A percentile compares a stretch with the other conserved stretches of the same genome.
Conservation (phyloP, 2,888 invertebrate species). For the Lycia hirtaria region DNA sequence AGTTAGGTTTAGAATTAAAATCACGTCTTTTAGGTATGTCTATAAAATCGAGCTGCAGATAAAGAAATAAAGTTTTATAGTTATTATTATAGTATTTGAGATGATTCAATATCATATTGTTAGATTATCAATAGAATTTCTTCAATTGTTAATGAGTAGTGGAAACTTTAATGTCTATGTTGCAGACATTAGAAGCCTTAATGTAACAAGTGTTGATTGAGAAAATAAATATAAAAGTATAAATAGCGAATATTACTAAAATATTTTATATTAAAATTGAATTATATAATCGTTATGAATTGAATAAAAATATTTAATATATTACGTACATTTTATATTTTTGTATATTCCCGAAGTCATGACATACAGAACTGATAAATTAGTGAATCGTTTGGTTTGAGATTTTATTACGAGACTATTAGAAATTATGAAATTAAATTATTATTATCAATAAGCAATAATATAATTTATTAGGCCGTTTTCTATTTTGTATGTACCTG, state of each 20-base stretch:
- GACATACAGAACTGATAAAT: conserved; percentile 73
- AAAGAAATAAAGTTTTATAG: conserved; percentile 47
- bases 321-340: conserved; percentile 66
- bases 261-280: conserved; percentile 39
- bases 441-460: conserved; percentile 72
- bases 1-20: conserved; percentile 49
- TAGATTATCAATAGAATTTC: conserved; percentile 45
- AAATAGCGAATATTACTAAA: conserved; percentile 21
- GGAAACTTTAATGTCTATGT: conserved; percentile 12
- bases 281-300: conserved; percentile 67
- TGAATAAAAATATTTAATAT: conserved; percentile 49
- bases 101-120: conserved; percentile 50
- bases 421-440: conserved; percentile 78
- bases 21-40: conserved; percentile 60
- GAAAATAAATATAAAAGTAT: conserved; percentile 16
- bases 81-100: conserved; percentile 51
- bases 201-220: conserved; percentile 22
- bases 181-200: conserved; percentile 11
- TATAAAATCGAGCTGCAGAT: conserved; percentile 60
- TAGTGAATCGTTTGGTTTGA: conserved; percentile 67
- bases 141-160: conserved; percentile 18
- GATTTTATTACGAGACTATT: conserved; percentile 77
- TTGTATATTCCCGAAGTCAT: conserved; percentile 68
- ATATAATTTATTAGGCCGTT: conserved; percentile 70
- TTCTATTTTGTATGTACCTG: conserved; percentile 81